These are phyloP conservation scores for Halesus radiatus DNA, from an alignment of 1,140 invertebrate species.

Conservation along the genomic window DNA sequence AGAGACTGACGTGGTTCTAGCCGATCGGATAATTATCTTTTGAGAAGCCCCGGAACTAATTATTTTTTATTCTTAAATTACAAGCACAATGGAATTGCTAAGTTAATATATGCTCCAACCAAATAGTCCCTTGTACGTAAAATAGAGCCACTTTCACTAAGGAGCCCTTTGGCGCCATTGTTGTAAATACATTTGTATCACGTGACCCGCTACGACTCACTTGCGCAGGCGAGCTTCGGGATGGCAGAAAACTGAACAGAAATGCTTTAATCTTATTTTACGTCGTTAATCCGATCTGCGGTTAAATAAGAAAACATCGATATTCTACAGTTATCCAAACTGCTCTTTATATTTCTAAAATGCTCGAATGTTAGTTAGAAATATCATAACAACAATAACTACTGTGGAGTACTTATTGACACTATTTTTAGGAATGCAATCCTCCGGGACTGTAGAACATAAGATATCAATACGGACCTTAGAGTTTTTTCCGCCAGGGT, in stretches of 20 bases:
- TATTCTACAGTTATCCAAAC: constrained; percentile 20
- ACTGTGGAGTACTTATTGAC: constrained; percentile 48
- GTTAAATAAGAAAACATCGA: constrained; percentile 37
- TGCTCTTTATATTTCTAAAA: constrained; percentile 22
- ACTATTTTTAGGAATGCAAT: constrained; percentile 62
- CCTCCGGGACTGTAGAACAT: constrained; percentile 65
- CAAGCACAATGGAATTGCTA: constrained; percentile 1
- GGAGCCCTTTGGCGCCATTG: constrained; percentile 71
- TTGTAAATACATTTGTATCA: constrained; percentile 69
- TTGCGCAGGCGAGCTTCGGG: constrained; percentile 62
- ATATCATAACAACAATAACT: constrained; percentile 47
- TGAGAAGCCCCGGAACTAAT: constrained; percentile 1
- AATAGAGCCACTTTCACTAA: constrained; percentile 44
- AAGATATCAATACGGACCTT: constrained; percentile 67
- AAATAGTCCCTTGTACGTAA: constrained; percentile 6
- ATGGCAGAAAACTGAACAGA: constrained; percentile 24
- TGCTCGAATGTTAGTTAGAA: constrained; percentile 19
- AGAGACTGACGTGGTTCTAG: constrained; percentile 49
- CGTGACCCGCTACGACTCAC: constrained; percentile 71
- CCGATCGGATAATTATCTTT: constrained; percentile 35
- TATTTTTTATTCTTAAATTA: constrained; percentile 9
- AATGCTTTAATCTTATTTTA: constrained; percentile 29
- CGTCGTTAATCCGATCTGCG: not conserved
- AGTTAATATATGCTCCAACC: not conserved
- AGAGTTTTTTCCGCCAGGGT: constrained; percentile 26